Percentiles rank a stretch among this genome's conserved stretches.
These are phyloP conservation scores for Camponotus floridanus DNA, from an alignment of 1,140 invertebrate species.

Conservation along the genomic window DNA sequence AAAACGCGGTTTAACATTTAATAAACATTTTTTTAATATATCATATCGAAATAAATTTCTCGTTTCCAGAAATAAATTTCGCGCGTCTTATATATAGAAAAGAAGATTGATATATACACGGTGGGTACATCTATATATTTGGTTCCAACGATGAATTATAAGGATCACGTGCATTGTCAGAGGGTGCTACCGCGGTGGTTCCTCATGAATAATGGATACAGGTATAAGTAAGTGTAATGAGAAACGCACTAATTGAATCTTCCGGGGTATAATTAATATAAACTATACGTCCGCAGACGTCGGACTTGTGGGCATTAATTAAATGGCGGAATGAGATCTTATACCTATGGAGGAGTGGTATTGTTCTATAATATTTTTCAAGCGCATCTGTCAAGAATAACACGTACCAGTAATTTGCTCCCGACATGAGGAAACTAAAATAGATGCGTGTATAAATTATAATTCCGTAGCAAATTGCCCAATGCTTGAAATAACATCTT, in stretches of 20 bases:
- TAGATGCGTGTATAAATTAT: constrained; percentile 19
- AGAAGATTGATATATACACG: constrained; percentile 10
- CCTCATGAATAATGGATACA: constrained; percentile 85
- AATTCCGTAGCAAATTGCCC: background rate
- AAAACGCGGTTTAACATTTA: background rate
- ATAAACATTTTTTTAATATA: background rate
- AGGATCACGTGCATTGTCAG: constrained; percentile 79
- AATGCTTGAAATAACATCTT: background rate
- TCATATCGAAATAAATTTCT: constrained; percentile 9
- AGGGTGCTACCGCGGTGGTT: constrained; percentile 68
- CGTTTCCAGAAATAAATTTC: background rate
- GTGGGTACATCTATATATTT: constrained; percentile 29
- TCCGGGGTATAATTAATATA: constrained; percentile 85
- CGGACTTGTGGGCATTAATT: constrained; percentile 80
- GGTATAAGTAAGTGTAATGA: constrained; percentile 85
- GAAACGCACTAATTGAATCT: constrained; percentile 85
- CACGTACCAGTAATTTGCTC: constrained; percentile 33
- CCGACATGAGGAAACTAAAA: constrained; percentile 38
- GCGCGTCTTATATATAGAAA: background rate
- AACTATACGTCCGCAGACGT: constrained; percentile 78
- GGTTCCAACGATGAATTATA: constrained; percentile 65
- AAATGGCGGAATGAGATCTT: constrained; percentile 74
- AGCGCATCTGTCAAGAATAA: constrained; percentile 47
- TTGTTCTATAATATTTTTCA: constrained; percentile 36
- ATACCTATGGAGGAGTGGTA: constrained; percentile 59